A percentile compares a stretch with the other conserved stretches of the same genome.
phyloP scores from a whole-genome alignment of 2,888 invertebrate species.

The Geophilus truncorum region DNA sequence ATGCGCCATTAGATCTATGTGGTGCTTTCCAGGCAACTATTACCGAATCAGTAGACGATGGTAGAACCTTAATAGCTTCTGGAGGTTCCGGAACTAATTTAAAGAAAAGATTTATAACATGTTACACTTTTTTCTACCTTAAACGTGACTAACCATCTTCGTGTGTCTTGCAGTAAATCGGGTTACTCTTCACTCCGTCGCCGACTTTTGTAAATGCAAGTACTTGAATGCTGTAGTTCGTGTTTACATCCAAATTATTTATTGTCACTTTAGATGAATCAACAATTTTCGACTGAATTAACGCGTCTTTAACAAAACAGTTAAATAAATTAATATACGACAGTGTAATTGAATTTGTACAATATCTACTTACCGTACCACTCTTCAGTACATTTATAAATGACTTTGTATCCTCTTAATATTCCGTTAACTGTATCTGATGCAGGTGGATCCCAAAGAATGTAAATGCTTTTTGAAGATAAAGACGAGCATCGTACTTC shows the following conservation, averaged over 20 bases:
- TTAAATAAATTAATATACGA: no score
- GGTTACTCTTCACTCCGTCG: neutral
- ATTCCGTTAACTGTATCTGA: neutral
- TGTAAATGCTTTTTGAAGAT: no score
- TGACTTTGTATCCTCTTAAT: neutral
- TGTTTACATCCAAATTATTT: neutral
- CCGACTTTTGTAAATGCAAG: neutral
- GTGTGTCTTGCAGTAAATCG: neutral
- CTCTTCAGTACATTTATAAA: neutral
- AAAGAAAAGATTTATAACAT: neutral
- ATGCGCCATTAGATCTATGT: neutral
- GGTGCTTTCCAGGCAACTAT: neutral
- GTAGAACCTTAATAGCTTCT: neutral
- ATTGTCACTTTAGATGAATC: neutral
- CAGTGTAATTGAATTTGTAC: neutral
- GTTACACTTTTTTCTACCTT: neutral
- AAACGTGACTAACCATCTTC: neutral
- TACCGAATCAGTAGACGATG: neutral
- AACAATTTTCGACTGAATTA: neutral
- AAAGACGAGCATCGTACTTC: neutral
- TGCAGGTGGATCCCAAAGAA: neutral
- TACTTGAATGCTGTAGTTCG: neutral
- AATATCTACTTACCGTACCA: neutral
- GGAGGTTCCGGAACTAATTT: neutral
- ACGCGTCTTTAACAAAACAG: neutral